Conservation (phyloP, 1,140 invertebrate species). For the Geopemphigus sp. region DNA sequence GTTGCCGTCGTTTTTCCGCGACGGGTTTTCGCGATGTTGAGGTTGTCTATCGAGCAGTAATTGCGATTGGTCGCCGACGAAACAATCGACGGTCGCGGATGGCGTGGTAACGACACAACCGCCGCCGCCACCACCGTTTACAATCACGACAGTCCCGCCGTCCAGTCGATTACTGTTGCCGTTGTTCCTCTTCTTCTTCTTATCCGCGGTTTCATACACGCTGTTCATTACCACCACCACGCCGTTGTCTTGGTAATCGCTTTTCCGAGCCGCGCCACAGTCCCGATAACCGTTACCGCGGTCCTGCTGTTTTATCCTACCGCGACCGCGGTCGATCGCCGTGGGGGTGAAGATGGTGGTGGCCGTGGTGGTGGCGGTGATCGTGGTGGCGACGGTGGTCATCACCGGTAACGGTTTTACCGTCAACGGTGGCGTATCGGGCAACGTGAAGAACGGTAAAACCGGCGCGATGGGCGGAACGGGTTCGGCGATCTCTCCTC, state of each 20-base stretch:
- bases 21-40: too few species aligned
- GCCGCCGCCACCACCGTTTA: background rate
- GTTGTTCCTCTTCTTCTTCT: too few species aligned
- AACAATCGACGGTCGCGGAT: background rate
- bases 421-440: background rate
- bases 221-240: background rate
- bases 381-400: background rate
- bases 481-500: background rate
- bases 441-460: constrained; percentile 18
- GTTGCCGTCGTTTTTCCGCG: too few species aligned
- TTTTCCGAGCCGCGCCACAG: background rate
- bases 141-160: too few species aligned
- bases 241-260: background rate
- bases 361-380: too few species aligned
- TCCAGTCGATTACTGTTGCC: too few species aligned
- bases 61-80: background rate
- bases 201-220: too few species aligned
- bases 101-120: background rate
- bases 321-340: background rate
- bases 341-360: too few species aligned
- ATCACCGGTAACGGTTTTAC: background rate
- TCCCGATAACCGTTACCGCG: background rate
- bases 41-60: background rate
- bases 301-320: background rate
- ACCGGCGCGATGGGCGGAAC: background rate